These are phyloP conservation scores for Pollachius pollachius DNA, from an alignment of 2,113 vertebrate species.

Conservation along the genomic window DNA sequence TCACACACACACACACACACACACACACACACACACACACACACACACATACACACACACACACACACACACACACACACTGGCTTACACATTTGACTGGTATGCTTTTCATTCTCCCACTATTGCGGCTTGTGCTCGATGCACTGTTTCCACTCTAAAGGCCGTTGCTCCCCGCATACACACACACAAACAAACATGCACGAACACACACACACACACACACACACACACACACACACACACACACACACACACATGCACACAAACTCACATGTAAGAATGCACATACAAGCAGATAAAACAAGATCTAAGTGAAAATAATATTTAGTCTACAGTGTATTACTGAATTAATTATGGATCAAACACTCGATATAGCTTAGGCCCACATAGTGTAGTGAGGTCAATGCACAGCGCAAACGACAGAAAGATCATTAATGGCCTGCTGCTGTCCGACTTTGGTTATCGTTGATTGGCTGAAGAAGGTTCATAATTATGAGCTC, in stretches of 20 bases:
- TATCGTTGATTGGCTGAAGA: too few species aligned
- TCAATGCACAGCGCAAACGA: too few species aligned
- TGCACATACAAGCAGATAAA: too few species aligned
- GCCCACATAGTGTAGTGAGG: too few species aligned
- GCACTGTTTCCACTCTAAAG: conserved; percentile 62
- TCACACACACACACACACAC: too few species aligned
- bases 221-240: neutral
- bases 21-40: neutral
- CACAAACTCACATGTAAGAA: neutral
- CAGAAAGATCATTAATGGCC: too few species aligned
- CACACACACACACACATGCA: conserved; percentile 18
- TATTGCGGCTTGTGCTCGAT: conserved; percentile 32
- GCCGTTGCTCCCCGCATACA: conserved; percentile 22
- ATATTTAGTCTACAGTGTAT: too few species aligned
- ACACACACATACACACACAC: neutral
- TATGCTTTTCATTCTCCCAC: conserved; percentile 50
- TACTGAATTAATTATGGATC: too few species aligned
- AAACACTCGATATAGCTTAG: too few species aligned
- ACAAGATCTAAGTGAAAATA: too few species aligned
- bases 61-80: neutral
- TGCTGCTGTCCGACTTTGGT: too few species aligned
- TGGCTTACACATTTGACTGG: conserved; percentile 46
- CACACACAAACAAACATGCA: neutral
- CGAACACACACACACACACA: conserved; percentile 13
- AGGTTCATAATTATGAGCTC: too few species aligned